Percentiles rank a stretch among this genome's conserved stretches.
Evolutionary conservation across 2,113 vertebrate species (phyloP).

Genomic region (Otolemur garnettii): DNA sequence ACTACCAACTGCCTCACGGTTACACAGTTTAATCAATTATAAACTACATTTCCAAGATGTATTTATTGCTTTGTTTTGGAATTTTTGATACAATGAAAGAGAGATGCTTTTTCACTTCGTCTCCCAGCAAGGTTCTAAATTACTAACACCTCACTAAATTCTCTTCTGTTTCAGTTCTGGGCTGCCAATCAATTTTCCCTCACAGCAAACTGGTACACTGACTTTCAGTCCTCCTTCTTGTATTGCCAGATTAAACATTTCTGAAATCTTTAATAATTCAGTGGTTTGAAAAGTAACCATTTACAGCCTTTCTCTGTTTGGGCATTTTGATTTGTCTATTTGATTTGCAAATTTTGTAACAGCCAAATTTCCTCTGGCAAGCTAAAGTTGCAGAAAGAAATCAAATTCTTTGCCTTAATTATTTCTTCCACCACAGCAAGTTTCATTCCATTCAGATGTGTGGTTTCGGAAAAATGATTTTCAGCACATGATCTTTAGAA

Average conservation of each 20-base stretch:
- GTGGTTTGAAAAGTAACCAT: conserved; percentile 77
- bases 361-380: conserved; percentile 73
- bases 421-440: conserved; percentile 4
- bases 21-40: conserved; percentile 20
- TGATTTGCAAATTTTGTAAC: conserved; percentile 70
- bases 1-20: not conserved
- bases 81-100: conserved; percentile 39
- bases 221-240: conserved; percentile 37
- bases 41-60: conserved; percentile 52
- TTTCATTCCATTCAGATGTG: conserved; percentile 63
- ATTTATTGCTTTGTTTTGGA: conserved; percentile 20
- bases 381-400: conserved; percentile 16
- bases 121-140: conserved; percentile 65
- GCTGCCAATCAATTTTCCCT: conserved; percentile 65
- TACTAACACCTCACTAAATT: conserved; percentile 70
- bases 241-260: conserved; percentile 75
- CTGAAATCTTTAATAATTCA: conserved; percentile 80
- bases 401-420: conserved; percentile 12
- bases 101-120: conserved; percentile 45
- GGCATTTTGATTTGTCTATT: conserved; percentile 72
- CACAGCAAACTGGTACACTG: conserved; percentile 55
- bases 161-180: conserved; percentile 60
- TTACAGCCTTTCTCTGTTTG: conserved; percentile 65
- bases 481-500: conserved; percentile 45
- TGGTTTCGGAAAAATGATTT: conserved; percentile 40